Percentiles rank a stretch among this genome's conserved stretches.
These are phyloP conservation scores for Drosophila testacea DNA, from an alignment of 2,888 invertebrate genomes.

Conservation along the genomic window DNA sequence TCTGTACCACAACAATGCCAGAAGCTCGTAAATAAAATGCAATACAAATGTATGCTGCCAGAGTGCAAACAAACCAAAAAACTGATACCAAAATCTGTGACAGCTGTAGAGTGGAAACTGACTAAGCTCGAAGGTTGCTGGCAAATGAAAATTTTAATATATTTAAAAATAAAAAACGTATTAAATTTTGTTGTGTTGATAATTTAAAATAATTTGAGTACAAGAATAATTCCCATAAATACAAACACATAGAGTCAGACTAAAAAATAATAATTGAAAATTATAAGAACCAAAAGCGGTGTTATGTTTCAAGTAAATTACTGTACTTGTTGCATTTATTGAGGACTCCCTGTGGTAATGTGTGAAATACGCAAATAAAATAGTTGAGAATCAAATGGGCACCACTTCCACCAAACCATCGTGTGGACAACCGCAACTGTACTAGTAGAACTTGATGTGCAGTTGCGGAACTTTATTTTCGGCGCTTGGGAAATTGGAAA, in stretches of 20 bases:
- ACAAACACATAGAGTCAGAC: no score
- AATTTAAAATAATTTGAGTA: no score
- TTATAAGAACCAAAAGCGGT: no score
- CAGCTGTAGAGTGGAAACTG: constrained; percentile 59
- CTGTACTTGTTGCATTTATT: constrained; percentile 3
- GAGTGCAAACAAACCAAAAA: constrained; percentile 63
- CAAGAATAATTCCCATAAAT: no score
- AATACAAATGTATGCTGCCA: constrained; percentile 68
- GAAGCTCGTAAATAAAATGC: constrained; percentile 75
- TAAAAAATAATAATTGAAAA: no score
- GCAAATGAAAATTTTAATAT: not conserved
- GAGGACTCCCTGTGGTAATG: constrained; percentile 44
- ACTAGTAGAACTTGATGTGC: constrained; percentile 43
- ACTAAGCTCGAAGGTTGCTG: constrained; percentile 10
- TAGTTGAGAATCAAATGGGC: constrained; percentile 59
- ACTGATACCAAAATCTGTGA: constrained; percentile 59
- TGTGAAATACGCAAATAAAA: constrained; percentile 66
- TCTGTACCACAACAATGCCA: constrained; percentile 24
- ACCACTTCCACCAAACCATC: constrained; percentile 15
- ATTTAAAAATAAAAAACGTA: not conserved
- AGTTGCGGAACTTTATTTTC: constrained; percentile 61
- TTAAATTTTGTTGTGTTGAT: no score
- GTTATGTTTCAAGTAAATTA: no score
- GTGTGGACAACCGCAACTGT: constrained; percentile 55
- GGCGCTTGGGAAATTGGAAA: constrained; percentile 71